Evolutionary conservation across 2,113 vertebrate species (phyloP).

Genomic region (Rhynchomys soricoides): DNA sequence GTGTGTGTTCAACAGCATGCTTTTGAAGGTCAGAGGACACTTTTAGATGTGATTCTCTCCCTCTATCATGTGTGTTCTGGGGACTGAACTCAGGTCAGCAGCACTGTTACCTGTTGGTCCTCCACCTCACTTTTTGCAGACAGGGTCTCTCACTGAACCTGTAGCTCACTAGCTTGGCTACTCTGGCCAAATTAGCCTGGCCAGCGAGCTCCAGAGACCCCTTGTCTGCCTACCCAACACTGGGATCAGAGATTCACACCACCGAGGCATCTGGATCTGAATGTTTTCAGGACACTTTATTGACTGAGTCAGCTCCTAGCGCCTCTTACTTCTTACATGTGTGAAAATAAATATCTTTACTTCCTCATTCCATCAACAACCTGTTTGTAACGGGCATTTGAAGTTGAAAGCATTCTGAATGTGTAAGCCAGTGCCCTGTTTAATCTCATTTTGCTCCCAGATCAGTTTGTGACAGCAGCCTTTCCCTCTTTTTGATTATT

Average conservation of each 20-base stretch:
- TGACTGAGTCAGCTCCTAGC: neutral
- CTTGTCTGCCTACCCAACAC: neutral
- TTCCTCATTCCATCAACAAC: neutral
- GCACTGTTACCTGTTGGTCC: no score
- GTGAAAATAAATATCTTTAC: neutral
- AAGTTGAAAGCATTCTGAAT: neutral
- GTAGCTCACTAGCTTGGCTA: no score
- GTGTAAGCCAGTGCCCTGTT: neutral
- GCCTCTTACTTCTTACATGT: neutral
- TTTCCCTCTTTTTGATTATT: no score
- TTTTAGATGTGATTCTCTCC: neutral
- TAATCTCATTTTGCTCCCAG: neutral
- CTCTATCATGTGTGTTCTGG: neutral
- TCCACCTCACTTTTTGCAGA: neutral
- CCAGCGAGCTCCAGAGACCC: neutral
- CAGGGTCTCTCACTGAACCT: neutral
- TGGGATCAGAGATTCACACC: neutral
- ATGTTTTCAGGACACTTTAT: neutral
- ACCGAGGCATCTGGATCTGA: neutral
- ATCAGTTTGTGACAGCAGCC: neutral
- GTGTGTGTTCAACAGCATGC: neutral
- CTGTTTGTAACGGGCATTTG: neutral
- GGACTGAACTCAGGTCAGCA: neutral
- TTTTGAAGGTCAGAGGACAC: neutral
- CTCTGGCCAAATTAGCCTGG: neutral